Percentiles rank a stretch among this genome's conserved stretches.
Conservation (phyloP, 2,888 invertebrate genomes). For the Lymantria monacha region DNA sequence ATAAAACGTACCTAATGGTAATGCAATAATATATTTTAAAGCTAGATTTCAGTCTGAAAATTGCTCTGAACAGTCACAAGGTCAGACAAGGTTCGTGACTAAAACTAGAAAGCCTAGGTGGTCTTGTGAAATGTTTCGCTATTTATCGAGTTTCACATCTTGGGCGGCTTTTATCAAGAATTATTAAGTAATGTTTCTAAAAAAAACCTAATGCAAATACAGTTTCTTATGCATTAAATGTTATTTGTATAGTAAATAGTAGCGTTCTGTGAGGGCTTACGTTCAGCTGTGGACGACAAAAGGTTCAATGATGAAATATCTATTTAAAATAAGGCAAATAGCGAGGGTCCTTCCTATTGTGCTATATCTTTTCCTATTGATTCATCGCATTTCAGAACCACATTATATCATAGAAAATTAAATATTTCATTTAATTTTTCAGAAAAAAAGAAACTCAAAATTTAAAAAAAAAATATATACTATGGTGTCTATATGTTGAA, state of each 20-base stretch:
- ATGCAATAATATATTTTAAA: not conserved
- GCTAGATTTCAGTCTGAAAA: not conserved
- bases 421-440: too few relatives aligned
- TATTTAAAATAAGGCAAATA: too few relatives aligned
- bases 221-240: not conserved
- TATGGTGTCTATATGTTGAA: constrained; percentile 41
- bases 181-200: constrained; percentile 29
- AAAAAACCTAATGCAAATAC: constrained; percentile 15
- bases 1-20: constrained; percentile 8
- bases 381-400: too few relatives aligned
- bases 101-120: constrained; percentile 48
- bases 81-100: constrained; percentile 51
- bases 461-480: too few relatives aligned
- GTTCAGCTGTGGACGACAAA: too few relatives aligned
- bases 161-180: constrained; percentile 35
- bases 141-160: constrained; percentile 44
- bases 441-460: too few relatives aligned
- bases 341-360: too few relatives aligned
- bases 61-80: constrained; percentile 33
- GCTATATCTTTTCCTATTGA: too few relatives aligned
- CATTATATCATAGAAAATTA: too few relatives aligned
- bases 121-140: constrained; percentile 47
- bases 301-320: too few relatives aligned
- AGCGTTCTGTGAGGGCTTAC: too few relatives aligned
- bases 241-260: too few relatives aligned